Evolutionary conservation across 2,888 invertebrate species (phyloP).

Genomic region (Diarsia brunnea): DNA sequence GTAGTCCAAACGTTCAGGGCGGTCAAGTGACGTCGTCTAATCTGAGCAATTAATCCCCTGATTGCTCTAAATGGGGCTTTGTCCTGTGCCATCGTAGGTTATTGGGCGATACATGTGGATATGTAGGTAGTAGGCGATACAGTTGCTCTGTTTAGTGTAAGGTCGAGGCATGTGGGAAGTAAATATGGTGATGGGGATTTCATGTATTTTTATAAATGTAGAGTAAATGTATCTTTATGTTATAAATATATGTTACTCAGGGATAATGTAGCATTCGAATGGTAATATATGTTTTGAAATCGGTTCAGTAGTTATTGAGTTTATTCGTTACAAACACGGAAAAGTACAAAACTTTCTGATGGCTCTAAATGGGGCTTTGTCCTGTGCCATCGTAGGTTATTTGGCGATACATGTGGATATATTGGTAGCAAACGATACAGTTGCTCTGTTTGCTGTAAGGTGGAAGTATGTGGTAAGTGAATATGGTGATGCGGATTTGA

Average conservation of each 20-base stretch:
- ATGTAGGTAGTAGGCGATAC: neutral
- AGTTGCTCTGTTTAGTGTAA: conserved; percentile 21
- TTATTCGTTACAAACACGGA: too few relatives aligned
- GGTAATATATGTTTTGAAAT: too few relatives aligned
- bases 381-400: conserved; percentile 54
- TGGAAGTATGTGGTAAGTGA: neutral
- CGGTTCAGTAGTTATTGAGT: too few relatives aligned
- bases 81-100: conserved; percentile 56
- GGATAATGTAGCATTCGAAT: too few relatives aligned
- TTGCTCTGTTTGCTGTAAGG: conserved; percentile 10
- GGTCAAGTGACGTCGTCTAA: conserved; percentile 68
- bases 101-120: conserved; percentile 44
- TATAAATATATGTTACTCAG: too few relatives aligned
- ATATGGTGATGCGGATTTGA: neutral
- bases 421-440: conserved; percentile 9
- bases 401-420: conserved; percentile 34
- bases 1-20: conserved; percentile 54
- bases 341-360: too few relatives aligned
- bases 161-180: conserved; percentile 1
- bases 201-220: neutral
- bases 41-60: conserved; percentile 74
- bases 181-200: neutral
- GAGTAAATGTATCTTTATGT: too few relatives aligned
- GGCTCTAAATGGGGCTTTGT: conserved; percentile 71
- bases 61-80: conserved; percentile 72